Percentiles rank a stretch among this genome's conserved stretches.
phyloP scores from a whole-genome alignment of 1,140 invertebrate genomes.

The Goniozus legneri region DNA sequence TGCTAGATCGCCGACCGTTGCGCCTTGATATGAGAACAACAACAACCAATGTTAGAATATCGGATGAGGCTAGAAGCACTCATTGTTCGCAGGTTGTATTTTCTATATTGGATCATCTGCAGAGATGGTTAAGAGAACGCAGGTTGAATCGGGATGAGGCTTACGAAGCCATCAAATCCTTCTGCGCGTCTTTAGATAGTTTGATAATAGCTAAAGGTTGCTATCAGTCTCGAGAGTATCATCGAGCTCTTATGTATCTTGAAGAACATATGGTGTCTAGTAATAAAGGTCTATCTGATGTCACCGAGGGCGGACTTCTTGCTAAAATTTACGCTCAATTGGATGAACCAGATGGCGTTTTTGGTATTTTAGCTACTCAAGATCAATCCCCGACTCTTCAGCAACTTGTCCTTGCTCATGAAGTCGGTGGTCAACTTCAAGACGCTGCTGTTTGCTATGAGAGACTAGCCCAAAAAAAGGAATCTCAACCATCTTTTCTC shows the following conservation, averaged over 20 bases:
- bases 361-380: constrained; percentile 67
- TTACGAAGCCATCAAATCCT: constrained; percentile 47
- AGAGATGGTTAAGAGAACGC: constrained; percentile 69
- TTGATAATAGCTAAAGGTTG: constrained; percentile 66
- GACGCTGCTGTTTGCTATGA: constrained; percentile 77
- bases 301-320: constrained; percentile 51
- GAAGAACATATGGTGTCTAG: constrained; percentile 66
- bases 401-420: constrained; percentile 69
- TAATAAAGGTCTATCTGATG: constrained; percentile 58
- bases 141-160: constrained; percentile 41
- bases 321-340: constrained; percentile 71
- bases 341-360: constrained; percentile 73
- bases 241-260: constrained; percentile 69
- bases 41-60: constrained; percentile 32
- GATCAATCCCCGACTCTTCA: constrained; percentile 65
- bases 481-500: constrained; percentile 55
- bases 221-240: constrained; percentile 69
- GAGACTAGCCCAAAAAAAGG: constrained; percentile 60
- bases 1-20: constrained; percentile 36
- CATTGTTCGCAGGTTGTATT: constrained; percentile 59
- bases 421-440: constrained; percentile 66
- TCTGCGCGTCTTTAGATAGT: constrained; percentile 60
- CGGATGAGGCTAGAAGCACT: constrained; percentile 46
- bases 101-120: constrained; percentile 68
- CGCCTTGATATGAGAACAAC: constrained; percentile 24